Percentiles rank a stretch among this genome's conserved stretches.
phyloP scores from a whole-genome alignment of 1,140 invertebrate species.

The Drosophila littoralis region DNA sequence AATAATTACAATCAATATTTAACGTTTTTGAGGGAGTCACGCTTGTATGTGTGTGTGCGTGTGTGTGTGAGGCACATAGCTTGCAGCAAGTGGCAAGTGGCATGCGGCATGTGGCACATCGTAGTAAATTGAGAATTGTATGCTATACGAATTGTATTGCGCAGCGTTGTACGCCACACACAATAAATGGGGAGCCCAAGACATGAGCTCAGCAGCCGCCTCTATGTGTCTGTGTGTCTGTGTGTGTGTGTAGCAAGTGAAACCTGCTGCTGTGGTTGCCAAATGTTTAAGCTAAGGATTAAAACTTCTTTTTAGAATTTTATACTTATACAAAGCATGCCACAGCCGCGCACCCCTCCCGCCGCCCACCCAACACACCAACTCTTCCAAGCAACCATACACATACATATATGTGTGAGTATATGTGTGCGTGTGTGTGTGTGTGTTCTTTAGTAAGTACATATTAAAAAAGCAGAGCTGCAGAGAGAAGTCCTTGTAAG shows the following conservation, averaged over 20 bases:
- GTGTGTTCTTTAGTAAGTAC: slow-evolving; percentile 45
- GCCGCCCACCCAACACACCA: slow-evolving; percentile 11
- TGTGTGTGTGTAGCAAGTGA: slow-evolving; percentile 22
- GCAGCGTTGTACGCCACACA: slow-evolving; percentile 49
- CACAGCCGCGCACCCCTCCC: not conserved
- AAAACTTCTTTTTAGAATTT: slow-evolving; percentile 80
- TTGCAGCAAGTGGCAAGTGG: not conserved
- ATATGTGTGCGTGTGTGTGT: slow-evolving; percentile 23
- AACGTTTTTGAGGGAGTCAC: not conserved
- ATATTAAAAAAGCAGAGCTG: slow-evolving; percentile 51
- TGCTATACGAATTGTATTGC: slow-evolving; percentile 16
- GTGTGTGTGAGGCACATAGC: not conserved
- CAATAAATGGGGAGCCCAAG: slow-evolving; percentile 3
- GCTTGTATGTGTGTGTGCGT: not conserved
- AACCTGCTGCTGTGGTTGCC: slow-evolving; percentile 53
- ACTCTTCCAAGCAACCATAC: slow-evolving; percentile 9
- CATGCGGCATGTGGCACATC: slow-evolving; percentile 39
- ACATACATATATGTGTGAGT: not conserved
- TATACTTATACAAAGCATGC: slow-evolving; percentile 61
- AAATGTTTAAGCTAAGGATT: slow-evolving; percentile 83
- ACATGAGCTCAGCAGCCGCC: slow-evolving; percentile 2
- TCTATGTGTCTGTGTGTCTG: slow-evolving; percentile 12
- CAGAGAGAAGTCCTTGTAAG: slow-evolving; percentile 76
- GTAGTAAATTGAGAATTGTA: slow-evolving; percentile 68
- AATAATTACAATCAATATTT: slow-evolving; percentile 22